Base-by-base conservation (phyloP, 1,140 invertebrate species). In the Galendromus occidentalis region DNA sequence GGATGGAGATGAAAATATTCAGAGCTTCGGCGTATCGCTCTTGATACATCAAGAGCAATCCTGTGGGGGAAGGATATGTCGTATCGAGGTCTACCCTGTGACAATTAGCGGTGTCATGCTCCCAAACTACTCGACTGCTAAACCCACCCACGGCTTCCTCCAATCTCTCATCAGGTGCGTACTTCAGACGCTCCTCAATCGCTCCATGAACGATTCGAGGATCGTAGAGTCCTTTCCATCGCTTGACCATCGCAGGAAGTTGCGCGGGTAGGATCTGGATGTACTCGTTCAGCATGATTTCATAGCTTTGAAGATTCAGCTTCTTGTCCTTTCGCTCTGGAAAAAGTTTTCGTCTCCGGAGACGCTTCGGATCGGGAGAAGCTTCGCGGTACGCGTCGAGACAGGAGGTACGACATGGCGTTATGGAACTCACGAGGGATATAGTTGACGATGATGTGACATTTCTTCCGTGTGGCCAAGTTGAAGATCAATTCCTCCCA, bases 401-500 rank as follows among this genome's bases (percentile, higher is more conserved):
- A n/a, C n/a, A n/a, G n/a, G n/a, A n/a, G n/a, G n/a, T n/a, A n/a
- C n/a, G n/a, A n/a, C n/a, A n/a, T n/a, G n/a, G n/a, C n/a, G n/a
- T 9, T 22, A 14, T 47, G 4, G 18, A 22, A 59, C 51, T 25
- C 33, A 59, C 51, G 80, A 2, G 82, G 83, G 47, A 98, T 78
- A 76, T 91, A 93, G 0, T 84, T 80, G 71, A 88, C 88, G 12
- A 98, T 82, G 1, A 85, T 82, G 71, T 88, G 79, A 9, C 97
- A 75, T 70, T 93, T 86, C 69, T 87, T 83, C 4, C 86, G 82
- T 70, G 83, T 80, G 9, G 84, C 85, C 80, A 98, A 98, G 76
- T 91, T 90, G 66, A 86, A 84, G 29, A 97, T 81, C 77, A 94
- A 86, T 71, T 86, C 86, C 76, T 98, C 92, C 95, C 95, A 98